Conservation (phyloP, 2,888 invertebrate species). For the Stenichneumon culpator region DNA sequence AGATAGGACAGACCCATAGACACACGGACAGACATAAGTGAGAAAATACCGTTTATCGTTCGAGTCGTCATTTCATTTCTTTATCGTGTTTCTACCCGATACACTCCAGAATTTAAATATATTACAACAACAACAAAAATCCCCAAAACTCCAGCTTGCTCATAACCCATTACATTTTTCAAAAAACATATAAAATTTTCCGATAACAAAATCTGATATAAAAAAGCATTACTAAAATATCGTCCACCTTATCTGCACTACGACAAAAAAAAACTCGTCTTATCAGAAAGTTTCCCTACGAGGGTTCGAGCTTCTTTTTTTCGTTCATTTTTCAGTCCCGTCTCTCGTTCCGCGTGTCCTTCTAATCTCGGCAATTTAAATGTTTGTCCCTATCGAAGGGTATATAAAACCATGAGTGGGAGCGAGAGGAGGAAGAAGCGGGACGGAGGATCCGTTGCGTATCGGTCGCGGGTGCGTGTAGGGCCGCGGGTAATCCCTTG, state of each 20-base stretch:
- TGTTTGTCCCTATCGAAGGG: conserved; percentile 77
- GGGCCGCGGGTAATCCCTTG: conserved; percentile 82
- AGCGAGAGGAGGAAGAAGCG: conserved; percentile 36
- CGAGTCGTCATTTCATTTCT: too few relatives aligned
- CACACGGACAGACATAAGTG: too few relatives aligned
- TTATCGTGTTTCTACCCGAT: too few relatives aligned
- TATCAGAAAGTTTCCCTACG: conserved; percentile 44
- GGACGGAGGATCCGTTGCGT: conserved; percentile 56
- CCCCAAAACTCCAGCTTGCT: too few relatives aligned
- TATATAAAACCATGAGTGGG: not conserved
- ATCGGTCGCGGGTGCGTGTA: conserved; percentile 53
- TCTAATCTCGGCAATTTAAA: conserved; percentile 82
- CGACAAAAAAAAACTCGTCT: conserved; percentile 27
- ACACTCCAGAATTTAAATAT: too few relatives aligned
- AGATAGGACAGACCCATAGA: too few relatives aligned
- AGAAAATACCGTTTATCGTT: too few relatives aligned
- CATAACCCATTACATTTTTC: too few relatives aligned
- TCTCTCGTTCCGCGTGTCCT: conserved; percentile 61
- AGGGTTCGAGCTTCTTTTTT: conserved; percentile 31
- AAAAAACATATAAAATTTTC: too few relatives aligned
- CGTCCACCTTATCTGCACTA: conserved; percentile 10
- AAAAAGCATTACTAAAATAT: conserved; percentile 31
- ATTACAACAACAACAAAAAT: too few relatives aligned
- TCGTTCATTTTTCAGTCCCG: conserved; percentile 12
- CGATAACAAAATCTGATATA: not conserved